A percentile compares a stretch with the other conserved stretches of the same genome.
Conservation (phyloP, 2,888 invertebrate genomes). For the Labia minor region DNA sequence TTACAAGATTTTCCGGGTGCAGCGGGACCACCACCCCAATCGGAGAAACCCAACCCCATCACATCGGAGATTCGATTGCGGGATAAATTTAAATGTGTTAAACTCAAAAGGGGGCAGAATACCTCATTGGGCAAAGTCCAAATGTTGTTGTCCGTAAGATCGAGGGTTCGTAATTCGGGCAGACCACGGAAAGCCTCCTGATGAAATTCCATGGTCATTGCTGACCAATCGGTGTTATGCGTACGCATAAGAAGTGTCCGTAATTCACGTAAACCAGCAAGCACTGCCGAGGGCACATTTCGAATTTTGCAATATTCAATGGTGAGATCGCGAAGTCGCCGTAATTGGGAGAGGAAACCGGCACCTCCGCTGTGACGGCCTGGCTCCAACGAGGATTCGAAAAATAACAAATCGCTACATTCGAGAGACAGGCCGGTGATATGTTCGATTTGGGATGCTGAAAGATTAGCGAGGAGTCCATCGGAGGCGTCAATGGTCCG, state of each 20-base stretch:
- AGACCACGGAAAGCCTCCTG: constrained; percentile 45
- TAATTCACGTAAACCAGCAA: constrained; percentile 55
- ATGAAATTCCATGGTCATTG: constrained; percentile 64
- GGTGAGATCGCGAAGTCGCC: constrained; percentile 53
- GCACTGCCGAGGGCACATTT: constrained; percentile 57
- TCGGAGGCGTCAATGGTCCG: constrained; percentile 60
- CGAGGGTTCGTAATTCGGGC: constrained; percentile 31
- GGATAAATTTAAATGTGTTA: constrained; percentile 60
- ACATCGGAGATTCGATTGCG: constrained; percentile 69
- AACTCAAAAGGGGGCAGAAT: constrained; percentile 58
- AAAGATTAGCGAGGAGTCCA: constrained; percentile 56
- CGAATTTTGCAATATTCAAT: constrained; percentile 70
- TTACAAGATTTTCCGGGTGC: constrained; percentile 56
- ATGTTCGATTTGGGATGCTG: constrained; percentile 54
- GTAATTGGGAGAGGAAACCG: constrained; percentile 50
- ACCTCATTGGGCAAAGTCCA: constrained; percentile 33
- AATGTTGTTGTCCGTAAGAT: constrained; percentile 33
- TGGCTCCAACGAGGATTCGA: constrained; percentile 55
- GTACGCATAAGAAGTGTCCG: constrained; percentile 57
- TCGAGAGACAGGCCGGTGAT: constrained; percentile 56
- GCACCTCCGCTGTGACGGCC: constrained; percentile 28
- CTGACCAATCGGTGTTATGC: constrained; percentile 69
- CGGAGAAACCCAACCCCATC: constrained; percentile 60
- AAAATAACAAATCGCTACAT: constrained; percentile 64
- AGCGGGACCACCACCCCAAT: constrained; percentile 46